Evolutionary conservation across 2,113 vertebrate genomes (phyloP).

Genomic region (Hippocampus abdominalis): DNA sequence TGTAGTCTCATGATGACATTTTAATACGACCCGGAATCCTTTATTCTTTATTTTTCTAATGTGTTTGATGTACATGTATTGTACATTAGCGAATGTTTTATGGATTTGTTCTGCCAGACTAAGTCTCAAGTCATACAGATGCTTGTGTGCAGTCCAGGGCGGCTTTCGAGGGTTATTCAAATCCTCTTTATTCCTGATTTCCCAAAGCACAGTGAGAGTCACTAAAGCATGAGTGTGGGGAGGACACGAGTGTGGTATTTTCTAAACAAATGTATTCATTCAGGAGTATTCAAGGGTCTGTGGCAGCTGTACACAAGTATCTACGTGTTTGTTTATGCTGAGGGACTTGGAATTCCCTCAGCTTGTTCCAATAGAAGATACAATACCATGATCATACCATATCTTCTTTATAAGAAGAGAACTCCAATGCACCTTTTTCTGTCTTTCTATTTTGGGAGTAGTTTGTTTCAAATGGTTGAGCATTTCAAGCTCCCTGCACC

Average conservation of each 20-base stretch:
- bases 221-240: constrained; percentile 20
- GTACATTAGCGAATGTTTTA: constrained; percentile 61
- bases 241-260: constrained; percentile 30
- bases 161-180: constrained; percentile 60
- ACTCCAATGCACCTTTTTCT: constrained; percentile 65
- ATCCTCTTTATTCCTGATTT: constrained; percentile 57
- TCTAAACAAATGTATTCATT: constrained; percentile 31
- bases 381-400: constrained; percentile 64
- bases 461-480: constrained; percentile 62
- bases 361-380: constrained; percentile 55
- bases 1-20: constrained; percentile 57
- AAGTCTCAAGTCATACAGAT: constrained; percentile 45
- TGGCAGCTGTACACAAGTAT: constrained; percentile 56
- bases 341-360: constrained; percentile 38
- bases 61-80: constrained; percentile 63
- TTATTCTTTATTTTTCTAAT: constrained; percentile 62
- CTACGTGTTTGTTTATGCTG: constrained; percentile 32
- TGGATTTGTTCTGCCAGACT: constrained; percentile 61
- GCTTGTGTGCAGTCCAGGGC: constrained; percentile 58
- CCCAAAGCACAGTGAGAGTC: constrained; percentile 64
- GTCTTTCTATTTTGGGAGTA: constrained; percentile 61
- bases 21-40: constrained; percentile 53
- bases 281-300: constrained; percentile 37
- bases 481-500: constrained; percentile 43
- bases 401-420: constrained; percentile 83